phyloP scores from a whole-genome alignment of 1,140 invertebrate species.

The Aphis craccivora region DNA sequence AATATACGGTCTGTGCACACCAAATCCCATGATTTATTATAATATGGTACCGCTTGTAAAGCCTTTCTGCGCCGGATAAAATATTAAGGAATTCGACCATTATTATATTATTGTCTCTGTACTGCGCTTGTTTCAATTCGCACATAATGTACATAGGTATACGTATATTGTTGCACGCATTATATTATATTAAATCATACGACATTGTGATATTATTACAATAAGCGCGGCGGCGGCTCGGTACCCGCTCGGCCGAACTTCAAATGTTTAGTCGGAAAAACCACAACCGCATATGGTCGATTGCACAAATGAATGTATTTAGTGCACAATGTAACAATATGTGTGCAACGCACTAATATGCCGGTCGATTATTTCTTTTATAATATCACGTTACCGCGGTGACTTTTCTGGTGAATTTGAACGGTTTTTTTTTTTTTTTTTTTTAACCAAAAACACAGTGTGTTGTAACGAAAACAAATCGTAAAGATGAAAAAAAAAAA shows the following conservation, averaged over 20 bases:
- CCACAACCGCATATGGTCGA: background rate
- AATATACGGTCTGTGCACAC: slow-evolving; percentile 23
- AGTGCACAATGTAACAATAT: no score
- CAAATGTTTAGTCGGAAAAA: background rate
- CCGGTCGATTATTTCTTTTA: no score
- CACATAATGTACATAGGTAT: background rate
- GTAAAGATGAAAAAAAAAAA: no score
- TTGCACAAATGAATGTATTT: background rate
- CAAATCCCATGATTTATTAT: slow-evolving; percentile 17
- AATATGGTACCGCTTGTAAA: background rate
- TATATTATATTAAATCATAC: no score
- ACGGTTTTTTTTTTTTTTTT: no score
- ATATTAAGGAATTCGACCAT: slow-evolving; percentile 8
- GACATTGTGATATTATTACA: background rate
- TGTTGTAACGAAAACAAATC: no score
- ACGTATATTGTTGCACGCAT: background rate
- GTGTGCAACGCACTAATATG: no score
- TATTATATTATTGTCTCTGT: slow-evolving; percentile 25
- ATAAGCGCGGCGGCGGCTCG: no score
- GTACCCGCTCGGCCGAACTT: background rate
- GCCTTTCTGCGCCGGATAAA: background rate
- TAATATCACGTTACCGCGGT: no score
- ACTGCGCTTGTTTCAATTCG: background rate
- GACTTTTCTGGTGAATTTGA: no score
- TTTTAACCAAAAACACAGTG: no score